Percentiles rank a stretch among this genome's conserved stretches.
These are phyloP conservation scores for Strix aluco DNA, from an alignment of 2,113 vertebrate genomes.

Conservation along the genomic window DNA sequence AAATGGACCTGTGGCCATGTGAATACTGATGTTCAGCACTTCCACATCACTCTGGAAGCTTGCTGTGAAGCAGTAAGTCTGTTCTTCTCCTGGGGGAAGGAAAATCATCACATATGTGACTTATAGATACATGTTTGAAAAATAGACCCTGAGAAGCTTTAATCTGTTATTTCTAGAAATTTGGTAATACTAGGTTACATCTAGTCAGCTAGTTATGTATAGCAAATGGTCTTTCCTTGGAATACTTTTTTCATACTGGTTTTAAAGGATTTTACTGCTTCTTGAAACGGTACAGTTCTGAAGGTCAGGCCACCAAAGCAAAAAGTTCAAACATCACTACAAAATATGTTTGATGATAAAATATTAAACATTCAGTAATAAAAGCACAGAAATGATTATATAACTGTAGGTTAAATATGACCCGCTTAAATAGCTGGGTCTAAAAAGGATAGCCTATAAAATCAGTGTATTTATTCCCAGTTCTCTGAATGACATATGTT, in stretches of 20 bases:
- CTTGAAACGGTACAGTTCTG: constrained; percentile 46
- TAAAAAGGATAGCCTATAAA: constrained; percentile 49
- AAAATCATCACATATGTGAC: not conserved
- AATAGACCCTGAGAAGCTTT: not conserved
- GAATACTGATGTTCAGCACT: not conserved
- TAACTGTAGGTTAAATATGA: constrained; percentile 69
- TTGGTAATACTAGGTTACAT: not conserved
- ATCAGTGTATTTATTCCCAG: constrained; percentile 36
- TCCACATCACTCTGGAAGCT: not conserved
- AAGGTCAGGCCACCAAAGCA: constrained; percentile 68
- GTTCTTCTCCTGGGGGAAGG: not conserved
- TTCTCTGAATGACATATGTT: constrained; percentile 28
- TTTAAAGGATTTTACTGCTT: constrained; percentile 2
- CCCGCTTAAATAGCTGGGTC: constrained; percentile 58
- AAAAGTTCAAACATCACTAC: constrained; percentile 68
- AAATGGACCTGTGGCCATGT: not conserved
- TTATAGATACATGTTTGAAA: not conserved
- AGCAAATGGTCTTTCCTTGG: not conserved
- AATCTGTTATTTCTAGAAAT: not conserved
- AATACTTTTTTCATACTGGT: constrained; percentile 13
- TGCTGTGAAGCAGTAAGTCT: not conserved
- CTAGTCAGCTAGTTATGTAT: not conserved
- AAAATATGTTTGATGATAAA: constrained; percentile 73
- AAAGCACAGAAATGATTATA: constrained; percentile 62
- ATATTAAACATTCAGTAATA: constrained; percentile 64